Evolutionary conservation across 2,797 vertebrate species (phyloP).

Genomic region (Siniperca scherzeri): DNA sequence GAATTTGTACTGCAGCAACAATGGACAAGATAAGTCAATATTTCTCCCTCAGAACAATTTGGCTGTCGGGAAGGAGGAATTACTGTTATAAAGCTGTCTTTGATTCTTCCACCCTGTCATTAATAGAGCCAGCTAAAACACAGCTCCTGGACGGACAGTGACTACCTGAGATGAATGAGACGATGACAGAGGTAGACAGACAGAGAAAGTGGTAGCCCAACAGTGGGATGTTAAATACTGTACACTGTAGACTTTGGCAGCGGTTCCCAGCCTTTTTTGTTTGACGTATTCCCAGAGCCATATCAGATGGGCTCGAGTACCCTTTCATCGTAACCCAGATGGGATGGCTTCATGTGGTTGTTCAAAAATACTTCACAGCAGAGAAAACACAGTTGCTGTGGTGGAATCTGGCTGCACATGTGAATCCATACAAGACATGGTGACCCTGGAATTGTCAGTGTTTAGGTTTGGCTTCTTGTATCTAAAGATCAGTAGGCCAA

Average conservation of each 20-base stretch:
- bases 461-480: not conserved
- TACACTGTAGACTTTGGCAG: not conserved
- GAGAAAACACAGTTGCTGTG: not conserved
- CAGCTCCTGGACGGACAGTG: slow-evolving; percentile 30
- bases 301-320: not conserved
- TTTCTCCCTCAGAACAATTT: slow-evolving; percentile 73
- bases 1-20: slow-evolving; percentile 57
- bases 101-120: slow-evolving; percentile 64
- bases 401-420: slow-evolving; percentile 9
- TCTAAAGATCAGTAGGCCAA: not conserved
- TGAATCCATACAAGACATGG: slow-evolving; percentile 8
- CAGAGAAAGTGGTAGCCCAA: slow-evolving; percentile 21
- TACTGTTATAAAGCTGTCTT: slow-evolving; percentile 73
- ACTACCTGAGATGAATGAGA: slow-evolving; percentile 51
- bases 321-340: not conserved
- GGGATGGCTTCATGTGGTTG: not conserved
- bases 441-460: not conserved
- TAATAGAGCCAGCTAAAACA: slow-evolving; percentile 56
- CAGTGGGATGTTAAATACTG: not conserved
- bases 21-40: slow-evolving; percentile 66
- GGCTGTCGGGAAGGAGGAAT: slow-evolving; percentile 62
- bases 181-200: slow-evolving; percentile 31
- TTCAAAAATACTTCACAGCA: not conserved
- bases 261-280: slow-evolving; percentile 3
- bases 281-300: slow-evolving; percentile 8